A percentile compares a stretch with the other conserved stretches of the same genome.
Evolutionary conservation across 2,888 invertebrate species (phyloP).

Genomic region (Tetropium fuscum): DNA sequence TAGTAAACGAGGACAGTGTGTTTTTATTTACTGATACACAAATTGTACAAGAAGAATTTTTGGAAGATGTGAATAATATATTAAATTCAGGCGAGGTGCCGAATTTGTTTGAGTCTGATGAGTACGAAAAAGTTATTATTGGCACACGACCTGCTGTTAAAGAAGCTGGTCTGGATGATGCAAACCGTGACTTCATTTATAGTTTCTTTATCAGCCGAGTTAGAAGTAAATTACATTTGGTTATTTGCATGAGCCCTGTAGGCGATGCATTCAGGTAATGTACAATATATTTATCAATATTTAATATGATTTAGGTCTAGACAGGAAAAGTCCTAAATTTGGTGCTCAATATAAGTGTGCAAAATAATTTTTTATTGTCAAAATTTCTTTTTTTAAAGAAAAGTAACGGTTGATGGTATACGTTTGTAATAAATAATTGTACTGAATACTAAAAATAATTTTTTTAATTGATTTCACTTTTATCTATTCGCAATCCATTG

Average conservation of each 20-base stretch:
- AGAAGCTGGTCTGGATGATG: conserved; percentile 74
- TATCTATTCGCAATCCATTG: no score
- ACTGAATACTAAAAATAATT: no score
- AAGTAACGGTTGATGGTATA: no score
- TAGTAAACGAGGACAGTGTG: conserved; percentile 78
- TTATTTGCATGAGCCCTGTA: conserved; percentile 92
- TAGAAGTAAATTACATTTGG: conserved; percentile 85
- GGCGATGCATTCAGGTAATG: conserved; percentile 88
- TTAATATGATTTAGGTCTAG: no score
- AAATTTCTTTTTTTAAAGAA: no score
- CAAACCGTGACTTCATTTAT: conserved; percentile 82
- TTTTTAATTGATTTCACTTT: no score
- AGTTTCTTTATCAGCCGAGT: conserved; percentile 89
- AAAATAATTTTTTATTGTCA: no score
- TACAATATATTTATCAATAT: no score
- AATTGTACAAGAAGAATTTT: conserved; percentile 89
- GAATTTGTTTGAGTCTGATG: conserved; percentile 89
- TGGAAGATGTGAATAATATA: conserved; percentile 93
- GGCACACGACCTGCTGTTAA: conserved; percentile 80
- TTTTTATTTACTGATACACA: conserved; percentile 93
- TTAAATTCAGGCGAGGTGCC: conserved; percentile 94
- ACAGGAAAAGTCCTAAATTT: no score
- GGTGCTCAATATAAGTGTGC: no score
- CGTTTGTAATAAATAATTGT: no score
- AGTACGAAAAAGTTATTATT: conserved; percentile 85